phyloP scores from a whole-genome alignment of 92 coral and sea anemone species.

The Porites cylindrica region DNA sequence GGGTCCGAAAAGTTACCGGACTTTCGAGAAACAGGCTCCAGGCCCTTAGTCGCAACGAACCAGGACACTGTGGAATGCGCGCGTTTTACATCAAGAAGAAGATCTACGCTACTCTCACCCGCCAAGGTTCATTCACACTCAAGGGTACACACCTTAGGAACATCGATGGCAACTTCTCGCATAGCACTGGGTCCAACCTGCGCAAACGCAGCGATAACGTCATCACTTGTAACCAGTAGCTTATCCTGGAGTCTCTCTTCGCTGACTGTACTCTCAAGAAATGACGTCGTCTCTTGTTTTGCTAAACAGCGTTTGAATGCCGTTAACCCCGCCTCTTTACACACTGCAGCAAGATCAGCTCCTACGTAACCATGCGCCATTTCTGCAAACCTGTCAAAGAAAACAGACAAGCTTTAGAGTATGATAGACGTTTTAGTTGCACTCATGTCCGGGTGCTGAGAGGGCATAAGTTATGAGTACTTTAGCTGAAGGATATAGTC shows the following conservation, averaged over 20 bases:
- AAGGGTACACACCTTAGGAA: slow-evolving; percentile 83
- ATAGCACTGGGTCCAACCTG: slow-evolving; percentile 96
- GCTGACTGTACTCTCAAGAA: neutral
- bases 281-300: slow-evolving; percentile 18
- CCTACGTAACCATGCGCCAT: slow-evolving; percentile 99
- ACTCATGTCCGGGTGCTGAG: too few relatives aligned
- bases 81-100: too few relatives aligned
- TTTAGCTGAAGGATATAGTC: too few relatives aligned
- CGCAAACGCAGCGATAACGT: slow-evolving; percentile 88
- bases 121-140: neutral
- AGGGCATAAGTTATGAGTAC: too few relatives aligned
- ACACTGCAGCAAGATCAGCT: slow-evolving; percentile 96
- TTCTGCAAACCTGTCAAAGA: slow-evolving; percentile 80
- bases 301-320: slow-evolving; percentile 85
- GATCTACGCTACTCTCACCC: too few relatives aligned
- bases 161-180: slow-evolving; percentile 97
- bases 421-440: too few relatives aligned
- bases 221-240: slow-evolving; percentile 77
- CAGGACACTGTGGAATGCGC: too few relatives aligned
- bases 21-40: too few relatives aligned
- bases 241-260: slow-evolving; percentile 58
- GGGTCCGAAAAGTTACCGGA: too few relatives aligned
- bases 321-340: slow-evolving; percentile 93
- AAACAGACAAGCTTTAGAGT: too few relatives aligned
- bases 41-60: too few relatives aligned